phyloP scores from a whole-genome alignment of 1,140 invertebrate species.

The Drosophila jambulina region DNA sequence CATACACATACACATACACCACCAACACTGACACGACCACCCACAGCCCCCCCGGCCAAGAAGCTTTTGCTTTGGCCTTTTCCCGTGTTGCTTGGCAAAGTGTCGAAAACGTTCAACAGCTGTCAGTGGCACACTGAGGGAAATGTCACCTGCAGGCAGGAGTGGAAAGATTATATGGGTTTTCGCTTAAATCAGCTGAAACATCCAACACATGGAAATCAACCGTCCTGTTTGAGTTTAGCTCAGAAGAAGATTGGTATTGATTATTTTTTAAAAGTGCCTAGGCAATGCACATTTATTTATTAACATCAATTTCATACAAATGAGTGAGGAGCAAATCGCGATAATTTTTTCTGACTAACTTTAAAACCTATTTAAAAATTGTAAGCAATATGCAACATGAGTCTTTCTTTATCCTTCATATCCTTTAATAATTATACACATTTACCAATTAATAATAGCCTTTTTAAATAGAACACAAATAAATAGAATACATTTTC shows the following conservation, averaged over 20 bases:
- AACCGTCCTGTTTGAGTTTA: not conserved
- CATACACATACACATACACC: conserved; percentile 16
- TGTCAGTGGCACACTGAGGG: conserved; percentile 38
- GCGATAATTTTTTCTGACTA: not conserved
- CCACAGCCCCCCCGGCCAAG: conserved; percentile 18
- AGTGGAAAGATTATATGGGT: not conserved
- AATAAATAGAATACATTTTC: too few relatives aligned
- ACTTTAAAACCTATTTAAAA: too few relatives aligned
- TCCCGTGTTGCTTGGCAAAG: conserved; percentile 53
- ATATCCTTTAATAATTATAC: too few relatives aligned
- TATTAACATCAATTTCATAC: not conserved
- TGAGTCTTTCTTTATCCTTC: too few relatives aligned
- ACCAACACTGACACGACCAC: conserved; percentile 4
- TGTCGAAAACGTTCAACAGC: conserved; percentile 77
- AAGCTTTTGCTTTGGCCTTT: conserved; percentile 63
- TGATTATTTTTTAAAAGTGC: not conserved
- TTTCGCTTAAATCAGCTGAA: not conserved
- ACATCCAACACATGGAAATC: not conserved
- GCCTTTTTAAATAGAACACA: too few relatives aligned
- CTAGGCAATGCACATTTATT: not conserved
- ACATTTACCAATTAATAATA: too few relatives aligned
- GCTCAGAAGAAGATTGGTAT: not conserved
- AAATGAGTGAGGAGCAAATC: not conserved
- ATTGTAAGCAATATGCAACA: too few relatives aligned
- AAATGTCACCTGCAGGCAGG: not conserved